Base-by-base conservation (phyloP, 2,797 vertebrate species). In the Podarcis siculus region DNA sequence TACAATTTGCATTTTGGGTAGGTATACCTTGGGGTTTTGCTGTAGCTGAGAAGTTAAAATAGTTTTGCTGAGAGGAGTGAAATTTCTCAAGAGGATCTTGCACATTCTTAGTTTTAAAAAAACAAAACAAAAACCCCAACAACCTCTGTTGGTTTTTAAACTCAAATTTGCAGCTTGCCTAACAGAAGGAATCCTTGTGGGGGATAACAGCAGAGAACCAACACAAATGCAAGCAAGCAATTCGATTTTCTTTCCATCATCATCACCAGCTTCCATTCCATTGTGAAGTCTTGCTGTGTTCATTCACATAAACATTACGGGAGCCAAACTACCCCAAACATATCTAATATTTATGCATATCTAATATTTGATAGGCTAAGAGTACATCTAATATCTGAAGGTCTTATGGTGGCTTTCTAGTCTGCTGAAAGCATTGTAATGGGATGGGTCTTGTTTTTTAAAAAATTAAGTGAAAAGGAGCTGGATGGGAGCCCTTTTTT, bases 211-310 rank as follows among this genome's bases (percentile, higher is more conserved):
- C 61, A 30, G n/a, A 69, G 86, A 3, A 73, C 21, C 15, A 91
- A 90, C 64, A 13, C 10, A 86, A 77, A 71, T 76, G 10, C 66
- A 87, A 90, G 79, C 81, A 30, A 86, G 42, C 32, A 55, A 86
- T 88, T 69, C 25, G 32, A 25, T 75, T 87, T 72, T 87, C 49
- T 37, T 87, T n/a, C 83, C 72, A 90, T 89, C 61, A 69, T 66
- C 78, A 88, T 2, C 58, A 0, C 58, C 8, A n/a, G 27, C 19
- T 10, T 72, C 49, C 12, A 8, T 69, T 86, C 49, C 89, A 32
- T 79, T 91, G 25, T 55, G 89, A 73, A 64, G 92, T 90, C 91
- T 49, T 86, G 49, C 61, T 87, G 76, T 39, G 86, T 86, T 27
- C 88, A 27, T 37, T 80, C 49, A 58, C 45, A 81, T 82, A 78